Conservation (phyloP, 2,888 invertebrate species). For the Kuschelorhynchus macadamiae region DNA sequence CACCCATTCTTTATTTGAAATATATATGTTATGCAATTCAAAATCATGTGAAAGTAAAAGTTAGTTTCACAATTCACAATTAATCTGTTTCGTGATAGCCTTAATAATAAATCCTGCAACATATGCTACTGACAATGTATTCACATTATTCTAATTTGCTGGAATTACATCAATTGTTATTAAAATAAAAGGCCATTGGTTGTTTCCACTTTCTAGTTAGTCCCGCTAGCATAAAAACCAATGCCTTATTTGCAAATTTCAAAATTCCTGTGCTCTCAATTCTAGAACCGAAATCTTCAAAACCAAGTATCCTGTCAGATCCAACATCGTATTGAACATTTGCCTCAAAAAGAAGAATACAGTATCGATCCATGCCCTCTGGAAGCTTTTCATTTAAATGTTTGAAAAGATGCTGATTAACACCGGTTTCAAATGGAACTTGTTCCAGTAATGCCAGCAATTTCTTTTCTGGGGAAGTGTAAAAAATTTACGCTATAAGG, state of each 20-base stretch:
- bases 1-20: constrained; percentile 13
- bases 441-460: constrained; percentile 39
- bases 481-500: constrained; percentile 39
- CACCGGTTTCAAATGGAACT: constrained; percentile 44
- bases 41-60: constrained; percentile 31
- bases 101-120: constrained; percentile 33
- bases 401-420: constrained; percentile 46
- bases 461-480: constrained; percentile 45
- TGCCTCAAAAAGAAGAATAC: constrained; percentile 42
- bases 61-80: constrained; percentile 1
- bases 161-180: constrained; percentile 30
- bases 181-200: constrained; percentile 53
- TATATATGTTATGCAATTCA: constrained; percentile 15
- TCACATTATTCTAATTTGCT: constrained; percentile 7
- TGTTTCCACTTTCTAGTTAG: constrained; percentile 47
- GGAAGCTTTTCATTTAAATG: constrained; percentile 36
- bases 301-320: no score
- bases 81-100: neutral
- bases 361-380: constrained; percentile 24
- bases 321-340: constrained; percentile 43
- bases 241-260: constrained; percentile 35
- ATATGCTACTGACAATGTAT: constrained; percentile 37
- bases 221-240: constrained; percentile 38
- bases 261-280: neutral
- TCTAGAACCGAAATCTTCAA: constrained; percentile 10